Conservation (phyloP, 2,797 vertebrate species). For the Etheostoma nigrum region DNA sequence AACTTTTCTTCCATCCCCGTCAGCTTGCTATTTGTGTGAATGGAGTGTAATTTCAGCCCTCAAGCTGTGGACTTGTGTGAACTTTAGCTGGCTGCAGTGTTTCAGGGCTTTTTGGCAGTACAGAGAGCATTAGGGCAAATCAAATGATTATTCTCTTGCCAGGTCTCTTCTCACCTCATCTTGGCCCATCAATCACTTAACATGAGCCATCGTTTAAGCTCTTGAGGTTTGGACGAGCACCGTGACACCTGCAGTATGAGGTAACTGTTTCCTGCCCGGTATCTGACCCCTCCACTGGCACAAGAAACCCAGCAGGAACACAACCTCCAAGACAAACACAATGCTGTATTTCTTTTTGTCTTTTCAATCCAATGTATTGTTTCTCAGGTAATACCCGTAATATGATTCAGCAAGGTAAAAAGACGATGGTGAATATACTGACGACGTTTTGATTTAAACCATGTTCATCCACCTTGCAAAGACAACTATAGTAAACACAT, state of each 20-base stretch:
- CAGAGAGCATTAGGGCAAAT: slow-evolving; percentile 48
- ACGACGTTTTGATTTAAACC: background rate
- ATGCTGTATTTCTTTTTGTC: background rate
- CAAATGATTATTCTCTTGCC: slow-evolving; percentile 64
- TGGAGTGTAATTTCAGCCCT: slow-evolving; percentile 79
- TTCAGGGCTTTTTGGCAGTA: slow-evolving; percentile 57
- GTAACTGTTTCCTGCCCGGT: slow-evolving; percentile 46
- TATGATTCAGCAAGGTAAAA: background rate
- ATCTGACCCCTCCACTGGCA: slow-evolving; percentile 32
- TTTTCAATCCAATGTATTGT: background rate
- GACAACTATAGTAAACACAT: background rate
- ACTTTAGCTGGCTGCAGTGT: slow-evolving; percentile 50
- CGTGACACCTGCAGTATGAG: slow-evolving; percentile 12
- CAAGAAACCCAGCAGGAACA: slow-evolving; percentile 4
- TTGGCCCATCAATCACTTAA: slow-evolving; percentile 42
- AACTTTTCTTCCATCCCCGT: slow-evolving; percentile 28
- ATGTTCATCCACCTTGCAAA: background rate
- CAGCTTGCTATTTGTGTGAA: slow-evolving; percentile 74
- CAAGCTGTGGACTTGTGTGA: slow-evolving; percentile 33
- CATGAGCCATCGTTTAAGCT: slow-evolving; percentile 40
- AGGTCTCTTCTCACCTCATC: slow-evolving; percentile 56
- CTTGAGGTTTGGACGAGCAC: slow-evolving; percentile 38
- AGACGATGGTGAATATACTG: background rate
- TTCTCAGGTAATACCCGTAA: slow-evolving; percentile 1
- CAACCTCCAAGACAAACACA: background rate